Evolutionary conservation across 2,113 vertebrate genomes (phyloP).

Genomic region (Dascyllus trimaculatus): DNA sequence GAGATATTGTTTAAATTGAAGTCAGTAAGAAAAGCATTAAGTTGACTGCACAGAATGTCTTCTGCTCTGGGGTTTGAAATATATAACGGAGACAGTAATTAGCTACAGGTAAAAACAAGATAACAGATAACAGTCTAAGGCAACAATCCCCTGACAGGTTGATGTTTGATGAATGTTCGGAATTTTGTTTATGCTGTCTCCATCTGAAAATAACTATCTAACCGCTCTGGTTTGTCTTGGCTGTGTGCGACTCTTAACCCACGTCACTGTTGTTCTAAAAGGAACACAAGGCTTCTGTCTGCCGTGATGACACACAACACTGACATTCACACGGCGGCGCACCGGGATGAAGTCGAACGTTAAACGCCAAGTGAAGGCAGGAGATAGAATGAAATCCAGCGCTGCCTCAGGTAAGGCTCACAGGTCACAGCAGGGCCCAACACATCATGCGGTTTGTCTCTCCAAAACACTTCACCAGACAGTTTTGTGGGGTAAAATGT

Average conservation of each 20-base stretch:
- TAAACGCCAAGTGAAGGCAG: conserved; percentile 15
- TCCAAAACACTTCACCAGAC: conserved; percentile 14
- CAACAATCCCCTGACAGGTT: conserved; percentile 16
- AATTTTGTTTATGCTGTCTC: conserved; percentile 36
- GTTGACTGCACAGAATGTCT: neutral
- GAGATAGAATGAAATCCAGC: neutral
- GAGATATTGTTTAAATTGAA: neutral
- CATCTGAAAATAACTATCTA: neutral
- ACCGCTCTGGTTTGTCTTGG: conserved; percentile 42
- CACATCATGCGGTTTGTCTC: conserved; percentile 6
- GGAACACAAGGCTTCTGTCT: conserved; percentile 33
- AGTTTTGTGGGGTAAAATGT: neutral
- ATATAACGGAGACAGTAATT: neutral
- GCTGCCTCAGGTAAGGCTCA: conserved; percentile 26
- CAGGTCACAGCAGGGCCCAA: conserved; percentile 13
- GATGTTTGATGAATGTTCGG: conserved; percentile 41
- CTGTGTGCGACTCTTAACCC: neutral
- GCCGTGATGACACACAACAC: conserved; percentile 24
- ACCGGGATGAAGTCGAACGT: conserved; percentile 15
- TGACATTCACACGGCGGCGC: conserved; percentile 33
- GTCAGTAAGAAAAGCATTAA: neutral
- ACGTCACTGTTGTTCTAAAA: conserved; percentile 28
- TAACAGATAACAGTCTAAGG: conserved; percentile 16
- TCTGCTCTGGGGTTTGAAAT: neutral
- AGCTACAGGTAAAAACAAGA: conserved; percentile 18